These are phyloP conservation scores for Pristionchus fissidentatus DNA, from an alignment of 2,888 invertebrate species.

Conservation along the genomic window DNA sequence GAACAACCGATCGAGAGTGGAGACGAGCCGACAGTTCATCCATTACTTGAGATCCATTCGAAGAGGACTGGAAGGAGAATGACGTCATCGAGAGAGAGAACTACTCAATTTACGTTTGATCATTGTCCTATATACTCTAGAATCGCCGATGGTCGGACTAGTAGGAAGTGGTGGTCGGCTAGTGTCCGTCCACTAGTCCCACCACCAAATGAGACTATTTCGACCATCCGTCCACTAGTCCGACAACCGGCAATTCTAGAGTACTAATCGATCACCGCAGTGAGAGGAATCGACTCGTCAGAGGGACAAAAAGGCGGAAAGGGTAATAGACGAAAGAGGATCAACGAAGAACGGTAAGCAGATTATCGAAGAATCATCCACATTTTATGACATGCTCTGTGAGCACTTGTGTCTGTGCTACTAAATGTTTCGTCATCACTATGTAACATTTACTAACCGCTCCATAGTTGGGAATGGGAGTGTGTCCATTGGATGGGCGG, in stretches of 20 bases:
- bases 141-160: too few relatives aligned
- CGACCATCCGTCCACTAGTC: too few relatives aligned
- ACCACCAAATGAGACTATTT: too few relatives aligned
- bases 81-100: neutral
- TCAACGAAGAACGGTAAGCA: neutral
- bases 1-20: conserved; percentile 41
- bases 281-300: neutral
- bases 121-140: too few relatives aligned
- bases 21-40: conserved; percentile 13
- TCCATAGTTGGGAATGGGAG: neutral
- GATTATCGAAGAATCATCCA: conserved; percentile 16
- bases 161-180: too few relatives aligned
- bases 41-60: conserved; percentile 21
- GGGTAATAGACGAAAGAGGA: neutral
- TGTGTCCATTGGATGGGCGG: conserved; percentile 14
- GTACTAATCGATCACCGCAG: too few relatives aligned
- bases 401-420: too few relatives aligned
- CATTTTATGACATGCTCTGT: too few relatives aligned
- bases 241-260: too few relatives aligned
- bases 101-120: too few relatives aligned
- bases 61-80: conserved; percentile 16
- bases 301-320: neutral
- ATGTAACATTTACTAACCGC: neutral
- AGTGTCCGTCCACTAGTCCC: too few relatives aligned
- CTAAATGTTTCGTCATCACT: too few relatives aligned